Base-by-base conservation (phyloP, 2,797 vertebrate genomes). In the Oreortyx pictus region DNA sequence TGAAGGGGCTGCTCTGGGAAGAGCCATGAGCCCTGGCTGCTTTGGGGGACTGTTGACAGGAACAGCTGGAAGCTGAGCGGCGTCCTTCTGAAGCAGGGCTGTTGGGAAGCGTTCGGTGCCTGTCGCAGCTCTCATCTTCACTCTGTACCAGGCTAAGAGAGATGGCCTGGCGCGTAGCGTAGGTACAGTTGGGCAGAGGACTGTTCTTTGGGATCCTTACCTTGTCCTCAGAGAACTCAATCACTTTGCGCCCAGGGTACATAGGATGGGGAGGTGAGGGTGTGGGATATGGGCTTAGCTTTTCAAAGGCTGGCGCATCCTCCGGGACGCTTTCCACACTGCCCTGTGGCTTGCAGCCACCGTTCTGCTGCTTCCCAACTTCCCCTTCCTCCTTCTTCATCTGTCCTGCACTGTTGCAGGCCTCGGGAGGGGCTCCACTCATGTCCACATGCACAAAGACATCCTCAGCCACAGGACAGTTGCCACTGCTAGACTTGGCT, bases 401-500 rank as follows among this genome's bases (percentile, higher is more conserved):
- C 7, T 97, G 96, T 54, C 96, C 94, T 7, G 86, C 0, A 4
- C 49, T 82, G 7, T 73, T 86, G 62, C 96, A 94, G 57, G 96
- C 94, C 24, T 97, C 97, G 18, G 97, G 93, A 19, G 82, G 66
- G 14, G 71, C 91, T 44, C 98, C 98, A 0, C 99, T 99, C 99
- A 99, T 99, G 97, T 99, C 99, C 92, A 99, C 99, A 0, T 99
- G 99, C 57, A 99, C 99, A 35, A 99, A 99, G 39, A 99, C 98
- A 56, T 99, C 99, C 95, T 99, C 99, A 2, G 99, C 98, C 22
- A 98, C 97, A 2, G 99, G 98, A 24, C 97, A 98, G 37, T 97
- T 98, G 2, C 98, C 97, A 62, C 98, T 99, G 97, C 99, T 98
- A 62, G 99, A 99, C 95, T 98, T 99, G 65, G 98, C 99, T 0